Conservation (phyloP, 2,797 vertebrate genomes). For the Phoxinus dragarum region DNA sequence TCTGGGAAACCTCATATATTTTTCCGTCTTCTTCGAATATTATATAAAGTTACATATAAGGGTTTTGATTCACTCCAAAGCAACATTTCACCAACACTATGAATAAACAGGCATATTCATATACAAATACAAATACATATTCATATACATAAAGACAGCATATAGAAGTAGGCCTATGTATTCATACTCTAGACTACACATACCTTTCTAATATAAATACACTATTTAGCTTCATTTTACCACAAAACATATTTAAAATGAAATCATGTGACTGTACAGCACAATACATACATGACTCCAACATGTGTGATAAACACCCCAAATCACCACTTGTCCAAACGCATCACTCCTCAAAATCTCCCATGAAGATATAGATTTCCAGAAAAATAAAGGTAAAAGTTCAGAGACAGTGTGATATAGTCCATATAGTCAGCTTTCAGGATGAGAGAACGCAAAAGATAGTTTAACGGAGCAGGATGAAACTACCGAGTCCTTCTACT, state of each 20-base stretch:
- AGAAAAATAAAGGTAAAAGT: conserved; percentile 37
- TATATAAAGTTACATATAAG: background rate
- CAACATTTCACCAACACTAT: background rate
- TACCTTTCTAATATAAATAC: background rate
- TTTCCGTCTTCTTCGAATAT: background rate
- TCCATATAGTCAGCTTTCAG: conserved; percentile 28
- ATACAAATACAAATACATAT: background rate
- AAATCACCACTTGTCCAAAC: background rate
- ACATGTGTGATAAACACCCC: background rate
- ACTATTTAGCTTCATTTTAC: background rate
- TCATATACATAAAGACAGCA: background rate
- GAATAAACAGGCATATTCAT: background rate
- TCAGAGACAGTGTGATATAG: conserved; percentile 50
- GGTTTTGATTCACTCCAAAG: background rate
- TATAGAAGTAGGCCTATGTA: background rate
- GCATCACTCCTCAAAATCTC: conserved; percentile 2
- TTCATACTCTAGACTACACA: background rate
- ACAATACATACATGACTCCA: conserved; percentile 14
- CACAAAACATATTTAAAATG: background rate
- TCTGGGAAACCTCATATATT: background rate
- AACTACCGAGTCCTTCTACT: conserved; percentile 60
- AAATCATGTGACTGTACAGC: background rate
- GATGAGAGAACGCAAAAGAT: conserved; percentile 5
- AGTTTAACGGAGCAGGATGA: background rate
- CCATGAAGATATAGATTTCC: background rate